Evolutionary conservation across 2,888 invertebrate species (phyloP).

Genomic region (Phortica magna): DNA sequence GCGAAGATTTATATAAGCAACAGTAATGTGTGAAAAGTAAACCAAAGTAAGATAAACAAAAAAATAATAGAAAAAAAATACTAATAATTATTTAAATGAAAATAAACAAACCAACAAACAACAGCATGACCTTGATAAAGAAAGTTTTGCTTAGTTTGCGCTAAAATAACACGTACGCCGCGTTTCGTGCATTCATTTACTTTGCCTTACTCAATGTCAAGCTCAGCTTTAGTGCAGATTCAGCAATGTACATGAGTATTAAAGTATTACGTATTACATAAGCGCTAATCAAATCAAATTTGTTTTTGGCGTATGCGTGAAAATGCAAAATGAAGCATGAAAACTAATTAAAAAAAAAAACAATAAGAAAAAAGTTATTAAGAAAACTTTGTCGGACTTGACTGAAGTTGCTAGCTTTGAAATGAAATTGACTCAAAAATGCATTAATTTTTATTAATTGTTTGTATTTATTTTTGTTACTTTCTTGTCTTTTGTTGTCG

Average conservation of each 20-base stretch:
- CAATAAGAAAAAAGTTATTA: not conserved
- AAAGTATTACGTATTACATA: no score
- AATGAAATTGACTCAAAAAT: no score
- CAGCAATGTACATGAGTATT: not conserved
- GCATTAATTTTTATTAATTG: no score
- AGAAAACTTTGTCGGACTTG: no score
- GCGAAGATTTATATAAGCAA: not conserved
- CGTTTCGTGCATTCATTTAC: not conserved
- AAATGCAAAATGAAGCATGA: not conserved
- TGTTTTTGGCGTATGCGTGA: no score
- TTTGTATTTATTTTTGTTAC: no score
- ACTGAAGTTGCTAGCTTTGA: no score
- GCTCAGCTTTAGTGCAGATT: constrained; percentile 5
- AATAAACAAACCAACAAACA: not conserved
- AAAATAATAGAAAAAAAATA: not conserved
- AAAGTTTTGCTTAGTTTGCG: constrained; percentile 1
- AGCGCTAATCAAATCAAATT: not conserved
- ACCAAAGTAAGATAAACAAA: not conserved
- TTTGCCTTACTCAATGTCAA: not conserved
- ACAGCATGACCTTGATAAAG: constrained; percentile 5
- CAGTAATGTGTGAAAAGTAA: not conserved
- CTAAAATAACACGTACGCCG: not conserved
- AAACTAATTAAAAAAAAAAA: not conserved
- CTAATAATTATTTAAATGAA: not conserved
- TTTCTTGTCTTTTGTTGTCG: no score